These are phyloP conservation scores for Platyrinchus mystaceus DNA, from an alignment of 2,797 vertebrate genomes.

Conservation along the genomic window DNA sequence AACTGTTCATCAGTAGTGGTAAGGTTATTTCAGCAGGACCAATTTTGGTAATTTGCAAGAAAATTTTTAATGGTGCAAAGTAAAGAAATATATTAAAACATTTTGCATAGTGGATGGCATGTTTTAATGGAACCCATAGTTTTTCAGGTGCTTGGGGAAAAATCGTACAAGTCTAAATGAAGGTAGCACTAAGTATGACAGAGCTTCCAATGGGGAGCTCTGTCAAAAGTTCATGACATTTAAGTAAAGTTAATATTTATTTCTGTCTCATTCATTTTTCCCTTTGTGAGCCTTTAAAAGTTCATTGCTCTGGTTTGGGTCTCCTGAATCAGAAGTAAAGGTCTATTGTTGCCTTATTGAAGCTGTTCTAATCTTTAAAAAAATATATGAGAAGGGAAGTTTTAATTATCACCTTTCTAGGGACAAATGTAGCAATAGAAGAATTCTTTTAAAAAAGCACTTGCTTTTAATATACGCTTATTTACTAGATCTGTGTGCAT, in stretches of 20 bases:
- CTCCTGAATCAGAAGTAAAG: neutral
- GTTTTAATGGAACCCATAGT: neutral
- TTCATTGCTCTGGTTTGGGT: neutral
- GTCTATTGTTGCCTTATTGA: neutral
- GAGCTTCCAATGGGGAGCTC: neutral
- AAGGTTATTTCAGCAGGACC: slow-evolving; percentile 50
- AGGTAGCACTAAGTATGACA: neutral
- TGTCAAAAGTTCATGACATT: neutral
- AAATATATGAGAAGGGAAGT: neutral
- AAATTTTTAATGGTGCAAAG: neutral
- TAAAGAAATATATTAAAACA: neutral
- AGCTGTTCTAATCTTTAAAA: neutral
- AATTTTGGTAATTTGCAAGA: neutral
- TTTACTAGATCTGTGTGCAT: neutral
- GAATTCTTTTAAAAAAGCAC: neutral
- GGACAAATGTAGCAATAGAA: neutral
- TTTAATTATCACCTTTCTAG: neutral
- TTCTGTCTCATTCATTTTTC: neutral
- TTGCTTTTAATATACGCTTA: neutral
- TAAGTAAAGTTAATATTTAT: neutral
- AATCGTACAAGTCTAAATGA: neutral
- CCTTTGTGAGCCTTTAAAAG: neutral
- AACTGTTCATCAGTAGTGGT: slow-evolving; percentile 90
- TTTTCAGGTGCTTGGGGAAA: neutral
- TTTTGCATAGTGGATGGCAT: neutral